These are phyloP conservation scores for Cheilosia vulpina DNA, from an alignment of 2,888 invertebrate genomes.

Conservation along the genomic window DNA sequence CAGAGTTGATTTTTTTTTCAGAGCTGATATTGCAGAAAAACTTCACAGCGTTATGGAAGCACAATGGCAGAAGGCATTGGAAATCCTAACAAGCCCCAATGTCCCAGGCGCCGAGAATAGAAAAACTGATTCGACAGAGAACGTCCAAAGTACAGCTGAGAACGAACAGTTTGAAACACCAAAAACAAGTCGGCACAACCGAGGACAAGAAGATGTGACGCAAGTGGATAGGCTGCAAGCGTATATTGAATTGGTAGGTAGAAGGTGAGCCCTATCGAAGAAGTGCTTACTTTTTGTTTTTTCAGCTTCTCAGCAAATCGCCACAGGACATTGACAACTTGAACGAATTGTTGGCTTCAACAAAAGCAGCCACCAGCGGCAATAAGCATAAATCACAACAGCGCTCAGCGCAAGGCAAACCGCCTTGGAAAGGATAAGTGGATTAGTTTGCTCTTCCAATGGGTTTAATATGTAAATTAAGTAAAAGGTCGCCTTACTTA, in stretches of 20 bases:
- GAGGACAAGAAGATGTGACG: constrained; percentile 77
- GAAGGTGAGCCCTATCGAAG: neutral
- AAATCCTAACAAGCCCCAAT: constrained; percentile 86
- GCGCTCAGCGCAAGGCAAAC: constrained; percentile 76
- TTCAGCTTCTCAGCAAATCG: constrained; percentile 85
- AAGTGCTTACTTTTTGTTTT: constrained; percentile 5
- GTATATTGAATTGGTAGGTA: constrained; percentile 81
- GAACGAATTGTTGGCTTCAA: constrained; percentile 79
- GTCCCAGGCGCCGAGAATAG: constrained; percentile 75
- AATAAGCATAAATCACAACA: constrained; percentile 76
- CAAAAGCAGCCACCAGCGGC: constrained; percentile 75
- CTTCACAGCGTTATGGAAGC: constrained; percentile 91
- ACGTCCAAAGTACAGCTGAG: constrained; percentile 77
- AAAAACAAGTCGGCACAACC: constrained; percentile 79
- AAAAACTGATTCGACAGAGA: constrained; percentile 69
- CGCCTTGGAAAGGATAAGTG: constrained; percentile 80
- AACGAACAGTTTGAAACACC: constrained; percentile 81
- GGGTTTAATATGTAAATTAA: constrained; percentile 19
- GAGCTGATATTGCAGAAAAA: constrained; percentile 89
- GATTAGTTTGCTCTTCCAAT: neutral
- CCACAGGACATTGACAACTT: constrained; percentile 83
- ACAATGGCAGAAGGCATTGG: constrained; percentile 91
- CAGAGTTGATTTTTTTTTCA: constrained; percentile 79
- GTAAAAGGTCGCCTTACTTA: constrained; percentile 4
- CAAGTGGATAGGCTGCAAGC: constrained; percentile 81